Percentiles rank a stretch among this genome's conserved stretches.
phyloP scores from a whole-genome alignment of 2,113 vertebrate genomes.

The Apteryx mantelli region DNA sequence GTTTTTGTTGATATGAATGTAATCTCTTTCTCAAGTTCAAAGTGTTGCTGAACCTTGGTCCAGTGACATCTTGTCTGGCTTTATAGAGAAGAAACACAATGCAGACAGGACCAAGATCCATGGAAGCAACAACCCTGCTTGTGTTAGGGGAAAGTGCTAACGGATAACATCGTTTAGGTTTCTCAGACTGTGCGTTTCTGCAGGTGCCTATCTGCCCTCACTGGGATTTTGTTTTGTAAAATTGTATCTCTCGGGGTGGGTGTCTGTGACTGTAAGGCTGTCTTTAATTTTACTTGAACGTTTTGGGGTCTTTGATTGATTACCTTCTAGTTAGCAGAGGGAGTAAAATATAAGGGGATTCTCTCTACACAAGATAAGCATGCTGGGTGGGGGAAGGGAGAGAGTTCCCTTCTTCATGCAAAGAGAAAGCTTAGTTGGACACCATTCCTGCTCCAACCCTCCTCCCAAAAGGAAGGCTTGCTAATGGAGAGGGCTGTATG shows the following conservation, averaged over 20 bases:
- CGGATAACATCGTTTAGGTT: neutral
- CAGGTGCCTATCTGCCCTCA: neutral
- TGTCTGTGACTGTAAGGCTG: neutral
- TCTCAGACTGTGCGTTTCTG: neutral
- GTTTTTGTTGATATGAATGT: neutral
- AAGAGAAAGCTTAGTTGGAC: neutral
- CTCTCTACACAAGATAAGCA: neutral
- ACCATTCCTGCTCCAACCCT: neutral
- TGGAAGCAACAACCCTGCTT: accelerated
- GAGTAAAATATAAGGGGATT: neutral
- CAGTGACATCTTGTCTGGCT: accelerated
- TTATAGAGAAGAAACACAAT: neutral
- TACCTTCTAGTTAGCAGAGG: neutral
- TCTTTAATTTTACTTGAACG: neutral
- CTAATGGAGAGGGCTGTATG: neutral
- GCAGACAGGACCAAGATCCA: neutral
- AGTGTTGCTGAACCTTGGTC: neutral
- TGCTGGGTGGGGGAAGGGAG: neutral
- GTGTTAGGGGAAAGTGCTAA: neutral
- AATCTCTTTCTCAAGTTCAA: neutral
- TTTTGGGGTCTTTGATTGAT: neutral
- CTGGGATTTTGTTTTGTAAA: neutral
- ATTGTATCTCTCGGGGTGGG: neutral
- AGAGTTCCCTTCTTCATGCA: neutral
- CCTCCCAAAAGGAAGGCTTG: neutral